Evolutionary conservation across 2,888 invertebrate species (phyloP).

Genomic region (Agrypnus murinus): DNA sequence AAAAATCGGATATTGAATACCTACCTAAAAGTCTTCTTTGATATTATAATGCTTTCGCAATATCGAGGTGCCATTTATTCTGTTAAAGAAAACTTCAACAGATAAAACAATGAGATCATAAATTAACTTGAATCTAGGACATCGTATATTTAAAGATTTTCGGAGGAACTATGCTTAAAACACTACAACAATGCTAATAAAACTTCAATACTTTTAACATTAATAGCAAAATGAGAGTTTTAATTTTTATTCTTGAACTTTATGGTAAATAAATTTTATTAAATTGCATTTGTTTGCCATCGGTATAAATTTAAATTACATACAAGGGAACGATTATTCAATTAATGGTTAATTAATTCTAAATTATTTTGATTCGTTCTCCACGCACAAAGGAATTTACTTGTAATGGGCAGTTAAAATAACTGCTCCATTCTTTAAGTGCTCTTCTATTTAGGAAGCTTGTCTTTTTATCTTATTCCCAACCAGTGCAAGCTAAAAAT

Average conservation of each 20-base stretch:
- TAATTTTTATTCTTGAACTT: constrained; percentile 8
- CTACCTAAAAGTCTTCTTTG: not conserved
- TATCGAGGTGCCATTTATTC: not conserved
- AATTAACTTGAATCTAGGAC: constrained; percentile 34
- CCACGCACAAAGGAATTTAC: constrained; percentile 26
- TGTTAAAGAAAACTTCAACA: not conserved
- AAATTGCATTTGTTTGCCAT: constrained; percentile 4
- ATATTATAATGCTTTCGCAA: not conserved
- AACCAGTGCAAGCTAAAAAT: constrained; percentile 18
- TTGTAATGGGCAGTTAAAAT: constrained; percentile 29
- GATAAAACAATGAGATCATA: constrained; percentile 37
- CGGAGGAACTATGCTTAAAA: constrained; percentile 21
- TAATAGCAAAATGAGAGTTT: constrained; percentile 13
- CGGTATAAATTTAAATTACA: constrained; percentile 17
- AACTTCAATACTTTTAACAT: not conserved
- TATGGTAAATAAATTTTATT: constrained; percentile 13
- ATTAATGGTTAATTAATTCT: constrained; percentile 26
- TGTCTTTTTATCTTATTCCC: constrained; percentile 4
- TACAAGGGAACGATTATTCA: constrained; percentile 20
- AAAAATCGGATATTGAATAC: not conserved
- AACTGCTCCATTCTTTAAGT: constrained; percentile 28
- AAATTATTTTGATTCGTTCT: constrained; percentile 29
- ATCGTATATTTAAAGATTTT: constrained; percentile 17
- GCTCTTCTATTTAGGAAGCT: constrained; percentile 19
- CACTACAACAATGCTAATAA: not conserved